Base-by-base conservation (phyloP, 2,113 vertebrate species). In the Amazona guildingii region DNA sequence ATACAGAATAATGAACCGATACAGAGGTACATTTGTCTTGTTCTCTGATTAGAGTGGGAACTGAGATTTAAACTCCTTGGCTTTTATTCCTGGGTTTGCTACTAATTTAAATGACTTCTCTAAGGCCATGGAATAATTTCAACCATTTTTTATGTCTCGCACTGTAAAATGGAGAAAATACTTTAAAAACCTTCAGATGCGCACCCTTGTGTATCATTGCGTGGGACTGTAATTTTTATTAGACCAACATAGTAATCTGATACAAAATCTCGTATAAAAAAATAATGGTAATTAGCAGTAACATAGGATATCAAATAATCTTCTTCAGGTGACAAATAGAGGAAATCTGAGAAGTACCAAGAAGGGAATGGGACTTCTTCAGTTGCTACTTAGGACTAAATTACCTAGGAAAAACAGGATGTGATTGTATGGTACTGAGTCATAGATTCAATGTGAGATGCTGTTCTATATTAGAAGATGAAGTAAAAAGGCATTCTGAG, bases 321-420 rank as follows among this genome's bases (percentile, higher is more conserved):
- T 37, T 80, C 77, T 94, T 80, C 95, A 94, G 86, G 91, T 95
- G 95, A 91, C 88, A 94, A 94, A 93, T 46, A 54, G 49, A 73
- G 86, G 94, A 89, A 96, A 96, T 29, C 41, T 87, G 92, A 95
- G 94, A 89, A 66, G 69, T 69, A 84, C 57, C 0, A 0, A 66
- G 80, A 61, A 31, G 49, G 77, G 75, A 79, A 57, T 18, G n/a
- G 66, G 61, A 76, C 86, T 94, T 89, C 92, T 96, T 87, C 52
- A 68, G 83, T 91, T 96, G 80, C 95, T 94, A 54, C 88, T 89
- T 67, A 89, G 92, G 72, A 92, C 77, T 91, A 93, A 94, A 95
- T 96, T 95, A 79, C 67, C 74, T 92, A 94, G 88, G 92, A 94
- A 96, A 95, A 18, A 49, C 96, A 96, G 96, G 96, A 95, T 96